Evolutionary conservation across 2,888 invertebrate genomes (phyloP).

Genomic region (Drosophila vallismaia): DNA sequence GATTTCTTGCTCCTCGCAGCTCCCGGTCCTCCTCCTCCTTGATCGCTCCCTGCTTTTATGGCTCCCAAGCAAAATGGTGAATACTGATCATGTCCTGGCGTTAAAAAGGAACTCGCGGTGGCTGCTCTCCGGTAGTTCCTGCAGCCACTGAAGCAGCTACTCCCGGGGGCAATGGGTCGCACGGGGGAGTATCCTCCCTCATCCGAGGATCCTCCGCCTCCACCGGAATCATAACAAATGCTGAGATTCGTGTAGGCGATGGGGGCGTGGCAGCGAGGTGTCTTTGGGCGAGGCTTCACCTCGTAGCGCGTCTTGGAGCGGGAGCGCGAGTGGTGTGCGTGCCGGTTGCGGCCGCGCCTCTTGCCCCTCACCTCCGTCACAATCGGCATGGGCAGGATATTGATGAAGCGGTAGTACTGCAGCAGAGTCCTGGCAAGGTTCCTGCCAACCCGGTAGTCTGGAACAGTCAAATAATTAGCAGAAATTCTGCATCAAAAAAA

Average conservation of each 20-base stretch:
- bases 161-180: slow-evolving; percentile 76
- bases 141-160: slow-evolving; percentile 79
- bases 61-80: slow-evolving; percentile 67
- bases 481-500: background rate
- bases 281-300: slow-evolving; percentile 84
- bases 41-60: slow-evolving; percentile 74
- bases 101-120: slow-evolving; percentile 45
- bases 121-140: slow-evolving; percentile 74
- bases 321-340: slow-evolving; percentile 81
- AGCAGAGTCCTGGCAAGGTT: slow-evolving; percentile 90
- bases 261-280: slow-evolving; percentile 85
- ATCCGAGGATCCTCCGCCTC: slow-evolving; percentile 83
- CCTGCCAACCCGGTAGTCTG: slow-evolving; percentile 91
- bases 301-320: slow-evolving; percentile 83
- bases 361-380: slow-evolving; percentile 83
- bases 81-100: slow-evolving; percentile 79
- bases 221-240: slow-evolving; percentile 85
- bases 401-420: slow-evolving; percentile 92
- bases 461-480: background rate
- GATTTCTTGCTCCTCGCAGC: slow-evolving; percentile 38
- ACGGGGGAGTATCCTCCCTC: slow-evolving; percentile 83
- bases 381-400: slow-evolving; percentile 86
- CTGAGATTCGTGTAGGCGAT: slow-evolving; percentile 85
- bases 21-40: slow-evolving; percentile 31
- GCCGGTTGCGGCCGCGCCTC: slow-evolving; percentile 80